A percentile compares a stretch with the other conserved stretches of the same genome.
These are phyloP conservation scores for Drosophila willistoni DNA, from an alignment of 1,140 invertebrate genomes.

Conservation along the genomic window DNA sequence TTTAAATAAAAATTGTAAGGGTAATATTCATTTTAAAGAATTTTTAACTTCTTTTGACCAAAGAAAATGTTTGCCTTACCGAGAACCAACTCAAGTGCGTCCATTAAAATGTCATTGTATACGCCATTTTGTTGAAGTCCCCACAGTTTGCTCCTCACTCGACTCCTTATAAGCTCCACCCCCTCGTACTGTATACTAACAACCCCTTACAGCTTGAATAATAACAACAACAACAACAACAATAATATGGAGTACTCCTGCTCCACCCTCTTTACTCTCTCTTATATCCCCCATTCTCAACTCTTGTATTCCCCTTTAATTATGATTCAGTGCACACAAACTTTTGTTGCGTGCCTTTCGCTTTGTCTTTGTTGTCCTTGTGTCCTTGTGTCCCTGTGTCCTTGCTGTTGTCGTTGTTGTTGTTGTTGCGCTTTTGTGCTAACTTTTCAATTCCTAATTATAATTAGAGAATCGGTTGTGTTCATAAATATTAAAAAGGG, in stretches of 20 bases:
- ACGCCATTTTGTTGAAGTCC: conserved; percentile 64
- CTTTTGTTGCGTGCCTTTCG: conserved; percentile 73
- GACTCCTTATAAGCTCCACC: conserved; percentile 18
- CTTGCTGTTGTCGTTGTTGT: conserved; percentile 35
- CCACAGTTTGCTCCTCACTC: conserved; percentile 19
- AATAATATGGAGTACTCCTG: background rate
- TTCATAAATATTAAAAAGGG: conserved; percentile 82
- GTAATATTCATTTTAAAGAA: conserved; percentile 32
- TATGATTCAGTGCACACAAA: conserved; percentile 81
- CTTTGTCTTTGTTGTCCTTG: conserved; percentile 46
- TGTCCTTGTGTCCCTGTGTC: conserved; percentile 34
- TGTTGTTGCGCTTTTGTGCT: conserved; percentile 66
- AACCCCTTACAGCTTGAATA: conserved; percentile 2
- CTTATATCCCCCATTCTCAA: background rate
- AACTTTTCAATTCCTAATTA: conserved; percentile 82
- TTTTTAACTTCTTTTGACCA: background rate
- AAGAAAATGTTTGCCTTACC: background rate
- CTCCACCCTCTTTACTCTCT: background rate
- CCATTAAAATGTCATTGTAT: conserved; percentile 67
- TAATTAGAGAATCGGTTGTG: conserved; percentile 82
- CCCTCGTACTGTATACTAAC: background rate
- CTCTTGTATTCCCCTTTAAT: conserved; percentile 55
- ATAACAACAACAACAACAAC: background rate
- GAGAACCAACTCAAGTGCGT: conserved; percentile 51
- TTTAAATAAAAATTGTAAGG: background rate